A percentile compares a stretch with the other conserved stretches of the same genome.
phyloP scores from a whole-genome alignment of 1,140 invertebrate genomes.

The Medauroidea extradentata region DNA sequence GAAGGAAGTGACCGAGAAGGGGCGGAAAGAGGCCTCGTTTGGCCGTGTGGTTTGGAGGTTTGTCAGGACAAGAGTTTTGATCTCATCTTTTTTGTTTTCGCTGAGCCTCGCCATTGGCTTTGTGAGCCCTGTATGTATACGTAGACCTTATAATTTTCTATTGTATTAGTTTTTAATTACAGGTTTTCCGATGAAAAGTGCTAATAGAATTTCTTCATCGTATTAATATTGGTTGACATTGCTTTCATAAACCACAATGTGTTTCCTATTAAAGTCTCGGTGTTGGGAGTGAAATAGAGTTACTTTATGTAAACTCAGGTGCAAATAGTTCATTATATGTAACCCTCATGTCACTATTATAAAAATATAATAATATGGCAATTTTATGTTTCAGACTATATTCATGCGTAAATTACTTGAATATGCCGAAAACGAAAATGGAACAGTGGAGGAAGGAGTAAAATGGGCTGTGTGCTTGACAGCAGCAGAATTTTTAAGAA shows the following conservation, averaged over 20 bases:
- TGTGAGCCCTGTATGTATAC: constrained; percentile 53
- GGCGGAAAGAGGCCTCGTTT: constrained; percentile 46
- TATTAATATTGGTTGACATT: no score
- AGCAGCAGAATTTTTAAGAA: constrained; percentile 51
- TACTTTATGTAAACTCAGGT: no score
- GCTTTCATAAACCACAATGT: no score
- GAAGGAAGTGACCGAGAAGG: constrained; percentile 43
- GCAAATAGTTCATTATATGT: no score
- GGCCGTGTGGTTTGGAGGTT: constrained; percentile 51
- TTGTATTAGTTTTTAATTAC: no score
- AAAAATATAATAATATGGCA: constrained; percentile 2
- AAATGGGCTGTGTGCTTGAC: constrained; percentile 50
- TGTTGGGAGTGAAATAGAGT: no score
- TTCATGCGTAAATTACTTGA: constrained; percentile 53
- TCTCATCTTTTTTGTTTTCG: constrained; percentile 49
- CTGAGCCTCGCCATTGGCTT: constrained; percentile 55
- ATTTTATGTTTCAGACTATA: constrained; percentile 46
- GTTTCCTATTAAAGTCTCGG: no score
- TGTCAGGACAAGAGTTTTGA: constrained; percentile 49
- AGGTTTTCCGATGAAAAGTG: no score
- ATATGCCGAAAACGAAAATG: constrained; percentile 44
- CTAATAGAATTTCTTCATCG: no score
- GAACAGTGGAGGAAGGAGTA: constrained; percentile 42
- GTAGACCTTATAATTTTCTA: constrained; percentile 10
- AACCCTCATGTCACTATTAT: no score